These are phyloP conservation scores for Phenganax subtilis DNA, from an alignment of 92 coral and sea anemone genomes.

Conservation along the genomic window DNA sequence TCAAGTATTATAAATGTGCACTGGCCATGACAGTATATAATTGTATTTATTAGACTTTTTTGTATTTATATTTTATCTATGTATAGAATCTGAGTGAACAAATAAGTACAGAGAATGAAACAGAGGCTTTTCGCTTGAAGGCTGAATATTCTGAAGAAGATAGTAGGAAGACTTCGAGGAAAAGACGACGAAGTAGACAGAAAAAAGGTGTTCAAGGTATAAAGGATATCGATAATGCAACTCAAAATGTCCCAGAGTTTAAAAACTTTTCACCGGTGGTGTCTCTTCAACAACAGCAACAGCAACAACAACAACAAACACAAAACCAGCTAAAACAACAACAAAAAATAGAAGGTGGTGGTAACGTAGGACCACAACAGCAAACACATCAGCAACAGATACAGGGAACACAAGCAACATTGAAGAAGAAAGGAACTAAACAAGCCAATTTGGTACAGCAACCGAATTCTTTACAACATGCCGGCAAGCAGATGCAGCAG, in stretches of 20 bases:
- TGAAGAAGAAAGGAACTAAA: no score
- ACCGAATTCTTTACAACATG: no score
- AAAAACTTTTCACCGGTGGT: neutral
- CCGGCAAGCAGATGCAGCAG: no score
- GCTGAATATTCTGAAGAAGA: neutral
- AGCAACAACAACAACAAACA: conserved; percentile 9
- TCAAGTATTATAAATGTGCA: no score
- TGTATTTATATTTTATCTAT: neutral
- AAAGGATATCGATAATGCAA: neutral
- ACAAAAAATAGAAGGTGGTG: neutral
- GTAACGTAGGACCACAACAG: no score
- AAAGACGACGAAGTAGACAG: neutral
- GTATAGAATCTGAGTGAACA: neutral
- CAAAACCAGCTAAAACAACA: neutral
- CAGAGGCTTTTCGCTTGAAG: neutral
- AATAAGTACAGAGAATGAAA: neutral
- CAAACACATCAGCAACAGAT: conserved; percentile 5
- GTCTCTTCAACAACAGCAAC: conserved; percentile 14
- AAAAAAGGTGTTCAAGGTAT: neutral
- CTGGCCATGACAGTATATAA: no score
- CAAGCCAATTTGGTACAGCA: no score
- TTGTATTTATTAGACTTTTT: no score
- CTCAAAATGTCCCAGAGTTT: neutral
- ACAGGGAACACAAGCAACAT: no score
- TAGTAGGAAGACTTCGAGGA: neutral